Conservation (phyloP, 2,113 vertebrate species). For the Macquaria australasica region DNA sequence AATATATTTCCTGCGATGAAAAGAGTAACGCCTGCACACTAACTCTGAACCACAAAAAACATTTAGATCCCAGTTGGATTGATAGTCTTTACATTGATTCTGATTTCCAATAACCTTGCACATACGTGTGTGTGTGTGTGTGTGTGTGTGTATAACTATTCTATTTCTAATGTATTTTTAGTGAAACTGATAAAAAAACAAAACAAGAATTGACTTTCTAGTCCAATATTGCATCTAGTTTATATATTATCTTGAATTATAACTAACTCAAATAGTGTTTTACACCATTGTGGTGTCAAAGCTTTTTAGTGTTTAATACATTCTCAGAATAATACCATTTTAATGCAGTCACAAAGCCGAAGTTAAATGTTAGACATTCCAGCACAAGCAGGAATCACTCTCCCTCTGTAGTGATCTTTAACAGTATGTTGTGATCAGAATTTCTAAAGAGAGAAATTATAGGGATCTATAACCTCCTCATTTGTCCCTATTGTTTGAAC, state of each 20-base stretch:
- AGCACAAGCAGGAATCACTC: constrained; percentile 14
- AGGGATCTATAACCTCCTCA: constrained; percentile 56
- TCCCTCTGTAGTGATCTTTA: constrained; percentile 27
- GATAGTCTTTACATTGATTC: not conserved
- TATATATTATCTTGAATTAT: constrained; percentile 15
- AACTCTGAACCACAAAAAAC: not conserved
- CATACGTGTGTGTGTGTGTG: no score
- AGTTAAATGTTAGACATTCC: constrained; percentile 29
- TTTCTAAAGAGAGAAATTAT: constrained; percentile 47
- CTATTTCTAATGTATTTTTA: not conserved
- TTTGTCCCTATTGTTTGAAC: constrained; percentile 65
- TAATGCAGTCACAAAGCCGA: constrained; percentile 22
- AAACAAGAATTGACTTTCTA: not conserved
- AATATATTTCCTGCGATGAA: not conserved
- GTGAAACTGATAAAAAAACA: not conserved
- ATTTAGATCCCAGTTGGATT: not conserved
- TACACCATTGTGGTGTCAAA: constrained; percentile 13
- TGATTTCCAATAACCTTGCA: not conserved
- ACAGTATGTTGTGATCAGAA: constrained; percentile 46
- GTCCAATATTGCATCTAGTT: no score
- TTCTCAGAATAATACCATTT: not conserved
- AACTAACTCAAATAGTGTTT: not conserved
- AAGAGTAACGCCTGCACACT: not conserved
- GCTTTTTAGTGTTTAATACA: constrained; percentile 3
- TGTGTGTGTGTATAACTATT: not conserved